phyloP scores from a whole-genome alignment of 2,888 invertebrate genomes.

The Thalpophila matura region DNA sequence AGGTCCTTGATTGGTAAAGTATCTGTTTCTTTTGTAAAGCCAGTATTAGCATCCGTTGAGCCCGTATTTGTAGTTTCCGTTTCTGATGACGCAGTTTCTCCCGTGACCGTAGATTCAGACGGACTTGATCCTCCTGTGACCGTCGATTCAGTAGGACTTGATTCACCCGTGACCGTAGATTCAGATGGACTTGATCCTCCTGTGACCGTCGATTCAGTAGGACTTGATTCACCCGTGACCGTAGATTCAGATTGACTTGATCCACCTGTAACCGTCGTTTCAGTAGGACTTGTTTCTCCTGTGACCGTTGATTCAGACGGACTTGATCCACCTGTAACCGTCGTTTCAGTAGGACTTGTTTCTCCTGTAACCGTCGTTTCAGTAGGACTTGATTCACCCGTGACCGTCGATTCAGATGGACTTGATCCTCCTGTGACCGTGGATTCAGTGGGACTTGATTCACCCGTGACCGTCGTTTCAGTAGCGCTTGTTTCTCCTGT shows the following conservation, averaged over 20 bases:
- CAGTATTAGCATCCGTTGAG: slow-evolving; percentile 17
- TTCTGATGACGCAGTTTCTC: slow-evolving; percentile 33
- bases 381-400: slow-evolving; percentile 10
- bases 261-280: slow-evolving; percentile 29
- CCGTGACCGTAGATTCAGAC: slow-evolving; percentile 33
- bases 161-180: slow-evolving; percentile 1
- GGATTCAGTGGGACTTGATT: slow-evolving; percentile 10
- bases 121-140: slow-evolving; percentile 2
- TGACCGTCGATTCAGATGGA: slow-evolving; percentile 9
- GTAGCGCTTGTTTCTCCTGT: slow-evolving; percentile 16
- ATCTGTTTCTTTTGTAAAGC: slow-evolving; percentile 17
- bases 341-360: too few species aligned
- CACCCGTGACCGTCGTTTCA: slow-evolving; percentile 2
- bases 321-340: slow-evolving; percentile 11
- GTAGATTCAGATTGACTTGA: slow-evolving; percentile 23
- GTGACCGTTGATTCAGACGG: slow-evolving; percentile 43
- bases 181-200: not conserved
- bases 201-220: not conserved
- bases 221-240: slow-evolving; percentile 25
- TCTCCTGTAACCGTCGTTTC: too few species aligned
- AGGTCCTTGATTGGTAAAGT: slow-evolving; percentile 24
- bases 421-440: slow-evolving; percentile 14
- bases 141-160: not conserved
- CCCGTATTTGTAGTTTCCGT: slow-evolving; percentile 17
- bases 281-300: slow-evolving; percentile 13